phyloP scores from a whole-genome alignment of 2,888 invertebrate genomes.

The Ormyrus nitidulus region DNA sequence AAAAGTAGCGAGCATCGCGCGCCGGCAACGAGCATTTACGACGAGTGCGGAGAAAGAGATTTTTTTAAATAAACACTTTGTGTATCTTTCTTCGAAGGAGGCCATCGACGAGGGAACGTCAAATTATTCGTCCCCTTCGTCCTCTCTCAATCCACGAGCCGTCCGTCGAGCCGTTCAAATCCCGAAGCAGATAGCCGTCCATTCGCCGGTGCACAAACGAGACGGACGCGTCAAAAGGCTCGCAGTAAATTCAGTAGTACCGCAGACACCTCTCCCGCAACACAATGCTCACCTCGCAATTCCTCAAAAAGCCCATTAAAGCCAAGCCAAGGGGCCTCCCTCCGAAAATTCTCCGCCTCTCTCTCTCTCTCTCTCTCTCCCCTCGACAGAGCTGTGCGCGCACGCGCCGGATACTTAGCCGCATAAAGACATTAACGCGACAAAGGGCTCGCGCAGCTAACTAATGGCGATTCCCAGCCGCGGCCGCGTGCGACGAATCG shows the following conservation, averaged over 20 bases:
- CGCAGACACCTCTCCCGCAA: conserved; percentile 14
- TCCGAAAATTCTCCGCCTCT: too few relatives aligned
- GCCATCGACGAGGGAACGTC: too few relatives aligned
- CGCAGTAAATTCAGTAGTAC: conserved; percentile 25
- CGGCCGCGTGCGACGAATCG: conserved; percentile 27
- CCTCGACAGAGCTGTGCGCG: background rate
- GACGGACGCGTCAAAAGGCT: background rate
- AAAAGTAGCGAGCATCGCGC: too few relatives aligned
- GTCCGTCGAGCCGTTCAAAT: too few relatives aligned
- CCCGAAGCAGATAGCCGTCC: too few relatives aligned
- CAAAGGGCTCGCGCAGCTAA: conserved; percentile 9
- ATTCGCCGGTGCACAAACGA: too few relatives aligned
- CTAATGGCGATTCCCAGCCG: conserved; percentile 27
- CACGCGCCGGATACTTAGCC: too few relatives aligned
- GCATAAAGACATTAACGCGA: conserved; percentile 41
- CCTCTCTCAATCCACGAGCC: too few relatives aligned
- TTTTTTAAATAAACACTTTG: background rate
- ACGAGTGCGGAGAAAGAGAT: too few relatives aligned
- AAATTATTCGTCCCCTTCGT: too few relatives aligned
- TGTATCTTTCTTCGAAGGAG: background rate
- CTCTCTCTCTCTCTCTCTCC: background rate
- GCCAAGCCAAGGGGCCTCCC: background rate
- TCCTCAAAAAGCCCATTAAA: background rate
- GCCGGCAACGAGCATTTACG: too few relatives aligned
- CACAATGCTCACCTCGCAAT: too few relatives aligned